Evolutionary conservation across 2,888 invertebrate genomes (phyloP).

Genomic region (Vannuccia rotundouncinata): DNA sequence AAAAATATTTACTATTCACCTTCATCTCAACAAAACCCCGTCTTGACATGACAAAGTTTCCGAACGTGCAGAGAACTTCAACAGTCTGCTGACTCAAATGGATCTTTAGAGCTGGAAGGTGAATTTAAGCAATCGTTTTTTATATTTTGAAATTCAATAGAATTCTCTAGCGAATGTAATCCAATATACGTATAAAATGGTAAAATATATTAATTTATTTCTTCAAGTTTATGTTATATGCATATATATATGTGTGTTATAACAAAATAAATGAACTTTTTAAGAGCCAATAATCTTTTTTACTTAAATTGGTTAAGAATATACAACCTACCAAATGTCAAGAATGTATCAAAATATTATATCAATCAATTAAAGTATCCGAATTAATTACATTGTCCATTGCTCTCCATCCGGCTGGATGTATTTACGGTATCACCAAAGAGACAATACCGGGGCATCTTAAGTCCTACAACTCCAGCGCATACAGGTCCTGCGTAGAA

Average conservation of each 20-base stretch:
- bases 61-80: slow-evolving; percentile 52
- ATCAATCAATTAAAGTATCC: no score
- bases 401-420: slow-evolving; percentile 62
- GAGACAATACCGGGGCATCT: slow-evolving; percentile 57
- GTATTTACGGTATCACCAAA: slow-evolving; percentile 58
- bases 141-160: no score
- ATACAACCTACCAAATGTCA: no score
- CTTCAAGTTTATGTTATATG: no score
- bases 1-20: no score
- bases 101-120: slow-evolving; percentile 52
- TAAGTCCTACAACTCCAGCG: slow-evolving; percentile 57
- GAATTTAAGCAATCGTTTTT: not conserved
- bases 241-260: no score
- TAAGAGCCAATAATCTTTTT: no score
- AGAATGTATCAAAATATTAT: not conserved
- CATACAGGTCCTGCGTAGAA: slow-evolving; percentile 57
- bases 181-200: no score
- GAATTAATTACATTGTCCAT: slow-evolving; percentile 79
- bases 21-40: slow-evolving; percentile 57
- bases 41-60: slow-evolving; percentile 55
- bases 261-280: no score
- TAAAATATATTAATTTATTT: no score
- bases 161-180: no score
- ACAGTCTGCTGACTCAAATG: slow-evolving; percentile 54
- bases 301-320: no score